Evolutionary conservation across 2,797 vertebrate species (phyloP), one percentile per base, ranked within the genome.

Genomic region (Pseudopleuronectes americanus): DNA sequence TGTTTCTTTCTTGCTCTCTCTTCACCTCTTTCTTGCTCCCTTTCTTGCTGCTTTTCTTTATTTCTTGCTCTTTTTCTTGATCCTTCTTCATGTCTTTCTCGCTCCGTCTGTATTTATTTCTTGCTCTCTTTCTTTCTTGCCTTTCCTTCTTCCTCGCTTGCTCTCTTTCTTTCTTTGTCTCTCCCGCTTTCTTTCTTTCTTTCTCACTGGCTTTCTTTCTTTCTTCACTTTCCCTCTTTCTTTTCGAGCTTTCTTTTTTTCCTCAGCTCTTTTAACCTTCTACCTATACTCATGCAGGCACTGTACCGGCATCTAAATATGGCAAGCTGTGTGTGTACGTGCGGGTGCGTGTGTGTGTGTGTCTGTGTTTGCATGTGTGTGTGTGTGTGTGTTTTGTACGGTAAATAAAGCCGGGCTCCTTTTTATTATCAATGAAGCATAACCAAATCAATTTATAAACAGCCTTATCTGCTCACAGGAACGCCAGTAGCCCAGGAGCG

Each of bases 401-500:
- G 90, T 88, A 93, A 94, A 94, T 92, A 94, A 92, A 92, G 87
- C 89, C 83, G 55, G 87, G 87, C 89, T 89, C 87, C 84, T 92
- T 91, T 58, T 93, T 93, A 92, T 89, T 92, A 91, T 92, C 92
- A 91, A 85, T 87, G 90, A 90, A 93, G 92, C 92, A 89, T 91
- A 91, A 92, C 91, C 77, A 87, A 93, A 94, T 94, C 91, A 92
- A 93, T 93, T 92, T 92, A 90, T 91, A 94, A 94, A 93, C 91
- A 86, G 81, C 83, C 88, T 93, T 93, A 93, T 94, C 89, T 92
- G 84, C 83, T 86, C 84, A 59, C 73, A 86, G 86, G 82, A 90
- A 86, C 24, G 76, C 57, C 49, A 64, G 64, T 87, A 80, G 85
- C 85, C 81, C 76, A 71, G 80, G 75, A 88, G 86, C 80, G 83